Conservation (phyloP, 1,140 invertebrate genomes). For the Drosophila carrolli region DNA sequence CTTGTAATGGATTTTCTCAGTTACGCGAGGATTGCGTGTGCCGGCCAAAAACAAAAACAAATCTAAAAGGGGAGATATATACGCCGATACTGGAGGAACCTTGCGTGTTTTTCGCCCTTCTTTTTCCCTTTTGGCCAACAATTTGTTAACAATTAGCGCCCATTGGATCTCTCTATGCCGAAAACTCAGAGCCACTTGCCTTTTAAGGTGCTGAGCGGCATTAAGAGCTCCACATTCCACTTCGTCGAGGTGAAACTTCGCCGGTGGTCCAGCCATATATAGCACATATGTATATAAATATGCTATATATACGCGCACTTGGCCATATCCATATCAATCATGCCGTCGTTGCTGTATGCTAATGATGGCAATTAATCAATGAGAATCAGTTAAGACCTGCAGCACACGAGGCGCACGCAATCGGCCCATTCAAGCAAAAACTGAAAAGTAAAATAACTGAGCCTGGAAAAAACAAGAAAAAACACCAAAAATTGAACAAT, state of each 20-base stretch:
- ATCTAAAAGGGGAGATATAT: conserved; percentile 4
- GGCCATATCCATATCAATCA: conserved; percentile 70
- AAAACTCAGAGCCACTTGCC: conserved; percentile 62
- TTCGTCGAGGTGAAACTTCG: conserved; percentile 15
- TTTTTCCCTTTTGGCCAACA: conserved; percentile 54
- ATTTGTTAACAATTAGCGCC: conserved; percentile 81
- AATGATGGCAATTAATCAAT: conserved; percentile 82
- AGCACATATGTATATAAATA: neutral
- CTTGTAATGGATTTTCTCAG: conserved; percentile 67
- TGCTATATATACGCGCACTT: conserved; percentile 2
- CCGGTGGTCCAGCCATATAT: conserved; percentile 52
- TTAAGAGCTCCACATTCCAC: conserved; percentile 63
- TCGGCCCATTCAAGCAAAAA: conserved; percentile 56
- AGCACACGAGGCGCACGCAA: conserved; percentile 58
- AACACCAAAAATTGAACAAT: conserved; percentile 22
- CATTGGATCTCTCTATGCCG: conserved; percentile 56
- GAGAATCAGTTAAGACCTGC: conserved; percentile 71
- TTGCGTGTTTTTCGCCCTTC: conserved; percentile 45
- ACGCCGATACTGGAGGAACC: conserved; percentile 4
- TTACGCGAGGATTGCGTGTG: conserved; percentile 73
- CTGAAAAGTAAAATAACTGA: neutral
- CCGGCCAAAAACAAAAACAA: conserved; percentile 5
- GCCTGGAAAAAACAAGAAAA: neutral
- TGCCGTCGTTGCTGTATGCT: conserved; percentile 77
- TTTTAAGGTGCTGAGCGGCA: conserved; percentile 55